A percentile compares a stretch with the other conserved stretches of the same genome.
Conservation (phyloP, 64 coral and sea anemone species). For the Dendrophyllia cribrosa region DNA sequence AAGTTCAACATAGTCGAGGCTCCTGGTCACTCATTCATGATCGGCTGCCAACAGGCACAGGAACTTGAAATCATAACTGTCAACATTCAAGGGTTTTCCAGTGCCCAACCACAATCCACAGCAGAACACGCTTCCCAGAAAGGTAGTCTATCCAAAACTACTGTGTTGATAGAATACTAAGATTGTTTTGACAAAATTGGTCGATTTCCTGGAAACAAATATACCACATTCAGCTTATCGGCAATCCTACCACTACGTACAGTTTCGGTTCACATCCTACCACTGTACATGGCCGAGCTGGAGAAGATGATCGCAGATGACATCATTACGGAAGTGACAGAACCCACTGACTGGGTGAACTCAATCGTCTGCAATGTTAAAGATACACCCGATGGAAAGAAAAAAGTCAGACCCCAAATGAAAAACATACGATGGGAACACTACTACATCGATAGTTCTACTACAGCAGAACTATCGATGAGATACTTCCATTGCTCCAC, state of each 20-base stretch:
- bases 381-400: slow-evolving; percentile 28
- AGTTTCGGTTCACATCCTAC: slow-evolving; percentile 63
- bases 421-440: no score
- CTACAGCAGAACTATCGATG: no score
- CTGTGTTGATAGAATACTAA: slow-evolving; percentile 40
- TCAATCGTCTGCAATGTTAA: slow-evolving; percentile 71
- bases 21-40: slow-evolving; percentile 63
- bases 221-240: slow-evolving; percentile 59
- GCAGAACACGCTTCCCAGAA: neutral
- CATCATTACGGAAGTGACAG: slow-evolving; percentile 59
- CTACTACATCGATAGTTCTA: no score
- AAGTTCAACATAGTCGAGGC: slow-evolving; percentile 66
- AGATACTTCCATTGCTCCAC: no score
- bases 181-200: slow-evolving; percentile 47
- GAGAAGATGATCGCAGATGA: slow-evolving; percentile 38
- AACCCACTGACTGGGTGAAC: slow-evolving; percentile 79
- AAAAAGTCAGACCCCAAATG: slow-evolving; percentile 37
- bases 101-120: neutral
- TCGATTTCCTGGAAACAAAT: slow-evolving; percentile 42
- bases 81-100: neutral
- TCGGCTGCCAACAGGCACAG: slow-evolving; percentile 61
- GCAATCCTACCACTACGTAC: slow-evolving; percentile 60
- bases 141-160: slow-evolving; percentile 6
- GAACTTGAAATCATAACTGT: slow-evolving; percentile 29
- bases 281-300: slow-evolving; percentile 55